Evolutionary conservation across 1,140 invertebrate genomes (phyloP).

Genomic region (Microvelia longipes): DNA sequence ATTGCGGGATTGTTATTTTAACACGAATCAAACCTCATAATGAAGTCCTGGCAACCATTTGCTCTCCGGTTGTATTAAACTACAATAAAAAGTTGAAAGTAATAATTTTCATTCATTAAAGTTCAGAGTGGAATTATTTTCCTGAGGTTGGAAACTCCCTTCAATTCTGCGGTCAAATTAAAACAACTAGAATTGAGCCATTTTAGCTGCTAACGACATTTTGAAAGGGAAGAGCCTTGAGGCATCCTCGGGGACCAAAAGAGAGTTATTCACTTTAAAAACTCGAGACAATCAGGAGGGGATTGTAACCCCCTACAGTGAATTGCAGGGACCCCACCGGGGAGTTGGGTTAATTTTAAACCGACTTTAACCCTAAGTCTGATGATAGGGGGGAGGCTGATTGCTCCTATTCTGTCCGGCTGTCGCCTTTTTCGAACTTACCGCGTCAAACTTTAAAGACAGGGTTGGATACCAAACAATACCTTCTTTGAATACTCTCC

Average conservation of each 20-base stretch:
- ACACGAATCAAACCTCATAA: too few species aligned
- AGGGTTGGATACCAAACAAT: not conserved
- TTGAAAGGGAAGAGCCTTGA: not conserved
- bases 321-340: not conserved
- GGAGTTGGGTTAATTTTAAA: not conserved
- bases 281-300: not conserved
- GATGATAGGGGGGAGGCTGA: not conserved
- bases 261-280: not conserved
- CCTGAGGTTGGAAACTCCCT: not conserved
- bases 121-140: not conserved
- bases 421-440: not conserved
- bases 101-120: not conserved
- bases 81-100: too few species aligned
- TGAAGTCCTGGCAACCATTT: too few species aligned
- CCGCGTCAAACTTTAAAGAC: not conserved
- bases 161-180: not conserved
- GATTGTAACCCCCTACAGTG: not conserved
- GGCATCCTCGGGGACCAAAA: not conserved
- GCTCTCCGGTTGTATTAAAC: too few species aligned
- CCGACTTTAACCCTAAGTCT: not conserved
- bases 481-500: not conserved
- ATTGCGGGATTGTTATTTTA: too few species aligned
- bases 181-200: not conserved
- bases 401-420: not conserved
- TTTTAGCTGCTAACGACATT: not conserved